A percentile compares a stretch with the other conserved stretches of the same genome.
Conservation (phyloP, 2,113 vertebrate species). For the Mastomys natalensis region DNA sequence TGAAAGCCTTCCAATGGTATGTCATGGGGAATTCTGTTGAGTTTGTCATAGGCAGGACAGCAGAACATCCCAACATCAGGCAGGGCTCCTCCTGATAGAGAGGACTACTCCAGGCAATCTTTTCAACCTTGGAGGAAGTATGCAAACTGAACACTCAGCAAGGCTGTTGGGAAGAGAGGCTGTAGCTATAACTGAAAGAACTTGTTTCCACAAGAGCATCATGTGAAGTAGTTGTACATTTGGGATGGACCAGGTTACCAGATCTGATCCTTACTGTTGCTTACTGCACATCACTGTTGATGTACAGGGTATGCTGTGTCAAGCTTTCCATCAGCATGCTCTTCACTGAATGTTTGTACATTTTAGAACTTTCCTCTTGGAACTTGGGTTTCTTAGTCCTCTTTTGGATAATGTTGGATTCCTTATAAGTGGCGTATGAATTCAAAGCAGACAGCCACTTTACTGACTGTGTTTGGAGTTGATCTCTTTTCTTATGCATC, state of each 20-base stretch:
- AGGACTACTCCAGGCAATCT: neutral
- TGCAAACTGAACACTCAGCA: conserved; percentile 6
- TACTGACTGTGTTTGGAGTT: neutral
- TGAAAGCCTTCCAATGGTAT: neutral
- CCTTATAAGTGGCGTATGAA: conserved; percentile 32
- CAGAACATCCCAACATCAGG: neutral
- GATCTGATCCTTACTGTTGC: neutral
- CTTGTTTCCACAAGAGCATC: neutral
- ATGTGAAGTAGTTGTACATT: neutral
- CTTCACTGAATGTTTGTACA: neutral
- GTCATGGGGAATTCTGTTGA: neutral
- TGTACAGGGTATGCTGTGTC: neutral
- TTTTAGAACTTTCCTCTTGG: conserved; percentile 41
- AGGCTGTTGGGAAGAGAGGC: conserved; percentile 1
- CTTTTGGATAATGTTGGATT: conserved; percentile 45
- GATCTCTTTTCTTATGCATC: neutral
- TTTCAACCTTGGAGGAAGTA: neutral
- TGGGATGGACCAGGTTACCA: neutral
- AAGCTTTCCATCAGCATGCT: neutral
- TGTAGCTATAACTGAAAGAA: conserved; percentile 24
- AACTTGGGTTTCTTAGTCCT: neutral
- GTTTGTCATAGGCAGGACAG: neutral
- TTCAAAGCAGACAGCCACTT: conserved; percentile 33
- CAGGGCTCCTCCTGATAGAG: neutral
- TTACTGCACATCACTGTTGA: neutral